Base-by-base conservation (phyloP, 2,888 invertebrate species). In the Drosophila parthenogenetica region DNA sequence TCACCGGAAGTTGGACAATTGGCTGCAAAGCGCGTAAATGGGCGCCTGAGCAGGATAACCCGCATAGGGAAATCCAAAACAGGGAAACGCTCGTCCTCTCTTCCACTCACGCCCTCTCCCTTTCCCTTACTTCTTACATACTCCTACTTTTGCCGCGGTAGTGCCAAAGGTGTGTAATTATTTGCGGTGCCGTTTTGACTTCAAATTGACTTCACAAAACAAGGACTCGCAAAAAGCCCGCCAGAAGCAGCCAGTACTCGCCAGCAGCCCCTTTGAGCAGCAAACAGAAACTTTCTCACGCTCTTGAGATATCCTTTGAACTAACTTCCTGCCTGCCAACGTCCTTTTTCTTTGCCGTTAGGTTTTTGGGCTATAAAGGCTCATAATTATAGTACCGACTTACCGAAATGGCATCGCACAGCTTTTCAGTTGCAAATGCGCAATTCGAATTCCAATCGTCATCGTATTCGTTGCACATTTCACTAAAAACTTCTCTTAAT, bases 1-100 rank as follows among this genome's bases (percentile, higher is more conserved):
- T 64, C 39, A 68, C 87, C 85, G 85, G 85, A 85, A 75, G 89
- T 85, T 70, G 75, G 79, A 83, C 87, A 88, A 81, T 88, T 83
- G 84, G 87, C 87, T 73, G 76, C 53, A 74, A 75, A 70, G 60
- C 76, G 78, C 73, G 25, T 69, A 70, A 75, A 79, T 73, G 80
- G 81, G 80, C 81, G 69, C 81, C 40, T 16, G 58, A 59, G 5
- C 53, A 29, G 32, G 62, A 42, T n/a, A n/a, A 42, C 29, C 42
- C 43, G 54, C 42, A 55, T 19, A 55, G 32, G 49, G 2, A 55
- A 11, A 35, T 35, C 11, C 40, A n/a, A 5, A 32, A 32, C 13
- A 49, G 17, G 17, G 45, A 32, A 42, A 69, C 67, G 59, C 60
- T 61, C 29, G 8, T 8, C 29, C 29, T 29, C 8, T 29, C 29